phyloP scores from a whole-genome alignment of 2,113 vertebrate genomes.

The Semicossyphus pulcher region DNA sequence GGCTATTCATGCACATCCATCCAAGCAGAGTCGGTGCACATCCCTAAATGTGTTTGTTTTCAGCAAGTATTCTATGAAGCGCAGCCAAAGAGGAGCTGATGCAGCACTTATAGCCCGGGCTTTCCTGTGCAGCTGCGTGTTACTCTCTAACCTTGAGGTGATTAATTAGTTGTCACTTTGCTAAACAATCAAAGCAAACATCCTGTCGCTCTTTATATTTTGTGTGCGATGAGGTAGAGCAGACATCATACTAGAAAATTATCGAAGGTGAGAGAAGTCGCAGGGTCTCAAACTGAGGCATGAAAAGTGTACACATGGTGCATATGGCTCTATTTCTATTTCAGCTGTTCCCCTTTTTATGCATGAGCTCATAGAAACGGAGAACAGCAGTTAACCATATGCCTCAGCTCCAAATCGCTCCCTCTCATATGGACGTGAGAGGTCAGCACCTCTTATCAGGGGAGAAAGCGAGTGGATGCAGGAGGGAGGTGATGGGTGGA shows the following conservation, averaged over 20 bases:
- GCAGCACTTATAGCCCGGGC: slow-evolving; percentile 24
- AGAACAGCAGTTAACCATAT: slow-evolving; percentile 49
- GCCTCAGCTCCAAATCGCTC: slow-evolving; percentile 31
- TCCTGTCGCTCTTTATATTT: slow-evolving; percentile 39
- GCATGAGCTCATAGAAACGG: slow-evolving; percentile 16
- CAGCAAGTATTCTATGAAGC: background rate
- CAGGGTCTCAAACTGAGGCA: background rate
- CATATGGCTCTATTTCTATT: slow-evolving; percentile 35
- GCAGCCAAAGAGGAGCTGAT: slow-evolving; percentile 53
- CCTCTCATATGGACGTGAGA: slow-evolving; percentile 19
- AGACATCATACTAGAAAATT: background rate
- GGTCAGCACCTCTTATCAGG: slow-evolving; percentile 57
- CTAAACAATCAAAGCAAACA: slow-evolving; percentile 62
- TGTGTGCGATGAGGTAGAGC: background rate
- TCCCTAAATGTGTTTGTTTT: slow-evolving; percentile 35
- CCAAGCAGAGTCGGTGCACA: background rate
- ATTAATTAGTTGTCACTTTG: slow-evolving; percentile 45
- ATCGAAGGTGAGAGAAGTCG: background rate
- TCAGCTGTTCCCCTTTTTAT: slow-evolving; percentile 1
- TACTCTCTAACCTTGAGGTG: slow-evolving; percentile 36
- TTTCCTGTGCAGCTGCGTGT: slow-evolving; percentile 65
- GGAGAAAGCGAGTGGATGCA: slow-evolving; percentile 29
- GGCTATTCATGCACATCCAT: background rate
- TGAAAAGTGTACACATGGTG: slow-evolving; percentile 2
- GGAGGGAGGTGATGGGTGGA: slow-evolving; percentile 44